Conservation (phyloP, 2,797 vertebrate species). For the Leuciscus waleckii region DNA sequence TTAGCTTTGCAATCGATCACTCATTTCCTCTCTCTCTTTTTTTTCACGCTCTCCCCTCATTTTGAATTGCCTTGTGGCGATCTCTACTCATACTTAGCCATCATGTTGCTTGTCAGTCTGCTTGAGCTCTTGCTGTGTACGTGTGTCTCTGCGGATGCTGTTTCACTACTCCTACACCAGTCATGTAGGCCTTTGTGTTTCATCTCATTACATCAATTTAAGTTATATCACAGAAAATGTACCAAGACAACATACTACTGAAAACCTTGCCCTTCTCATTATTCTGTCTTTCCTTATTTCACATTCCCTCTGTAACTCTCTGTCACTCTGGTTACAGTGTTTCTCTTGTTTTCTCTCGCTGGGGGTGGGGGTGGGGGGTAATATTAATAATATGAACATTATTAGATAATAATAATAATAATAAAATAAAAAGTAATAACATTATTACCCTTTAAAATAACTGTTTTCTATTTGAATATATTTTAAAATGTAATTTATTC, state of each 20-base stretch:
- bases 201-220: slow-evolving; percentile 35
- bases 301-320: background rate
- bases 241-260: background rate
- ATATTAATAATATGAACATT: background rate
- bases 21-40: slow-evolving; percentile 33
- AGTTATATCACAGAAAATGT: background rate
- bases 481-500: too few relatives aligned
- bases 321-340: background rate
- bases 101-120: slow-evolving; percentile 60
- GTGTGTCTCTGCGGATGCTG: slow-evolving; percentile 52
- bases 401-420: background rate
- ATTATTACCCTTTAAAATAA: background rate
- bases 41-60: slow-evolving; percentile 25
- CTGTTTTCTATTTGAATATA: background rate
- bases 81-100: slow-evolving; percentile 51
- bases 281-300: slow-evolving; percentile 25
- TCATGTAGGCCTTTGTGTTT: slow-evolving; percentile 5
- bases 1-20: slow-evolving; percentile 39
- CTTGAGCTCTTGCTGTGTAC: slow-evolving; percentile 46
- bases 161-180: slow-evolving; percentile 10
- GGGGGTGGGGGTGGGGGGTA: background rate
- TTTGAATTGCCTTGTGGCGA: slow-evolving; percentile 57
- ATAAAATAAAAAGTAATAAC: background rate
- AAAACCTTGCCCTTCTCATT: slow-evolving; percentile 12
- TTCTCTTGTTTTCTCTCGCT: background rate